Evolutionary conservation across 1,140 invertebrate species (phyloP), one percentile per base, ranked within the genome.

Genomic region (Neomicropteryx cornuta): DNA sequence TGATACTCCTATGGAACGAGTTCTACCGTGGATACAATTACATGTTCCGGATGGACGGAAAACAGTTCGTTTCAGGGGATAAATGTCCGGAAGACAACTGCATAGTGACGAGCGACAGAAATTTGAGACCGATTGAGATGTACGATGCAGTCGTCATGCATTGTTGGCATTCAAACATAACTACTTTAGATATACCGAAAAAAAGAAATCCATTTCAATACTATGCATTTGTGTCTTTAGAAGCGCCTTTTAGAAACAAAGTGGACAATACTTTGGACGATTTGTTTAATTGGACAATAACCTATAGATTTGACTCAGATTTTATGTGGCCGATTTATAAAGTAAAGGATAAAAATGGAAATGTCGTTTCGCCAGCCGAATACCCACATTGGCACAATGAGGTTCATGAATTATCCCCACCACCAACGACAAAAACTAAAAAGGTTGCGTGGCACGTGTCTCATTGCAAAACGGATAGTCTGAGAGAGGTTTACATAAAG

Each of bases 241-340:
- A 47, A 45, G 49, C 62, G 0, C 59, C 62, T 8, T 49, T 49
- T 0, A 56, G 53, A 1, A 55, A 55, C 23, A 51, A 55, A 19
- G 42, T 43, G 1, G 32, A 56, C 18, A 36, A 33, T 19, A 47
- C 50, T 23, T 49, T 59, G 20, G 37, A 36, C 8, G 24, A 42
- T 3, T 56, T 59, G 24, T 66, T 75, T 29, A 77, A 79, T 48
- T 66, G 74, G 52, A 77, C 75, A 4, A 73, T 67, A 46, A 69
- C 66, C n/a, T 77, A 79, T 52, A 56, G 78, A 14, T 49, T 67
- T 17, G 79, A 79, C 49, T 77, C 75, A 16, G 76, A 77, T 44
- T 64, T 81, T 19, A 57, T 71, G 0, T 61, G 71, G 33, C 71
- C 75, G 13, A 80, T 81, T 44, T 71, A 65, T 14, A 59, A 61